Conservation (phyloP, 1,140 invertebrate genomes). For the Meloidogyne hapla region DNA sequence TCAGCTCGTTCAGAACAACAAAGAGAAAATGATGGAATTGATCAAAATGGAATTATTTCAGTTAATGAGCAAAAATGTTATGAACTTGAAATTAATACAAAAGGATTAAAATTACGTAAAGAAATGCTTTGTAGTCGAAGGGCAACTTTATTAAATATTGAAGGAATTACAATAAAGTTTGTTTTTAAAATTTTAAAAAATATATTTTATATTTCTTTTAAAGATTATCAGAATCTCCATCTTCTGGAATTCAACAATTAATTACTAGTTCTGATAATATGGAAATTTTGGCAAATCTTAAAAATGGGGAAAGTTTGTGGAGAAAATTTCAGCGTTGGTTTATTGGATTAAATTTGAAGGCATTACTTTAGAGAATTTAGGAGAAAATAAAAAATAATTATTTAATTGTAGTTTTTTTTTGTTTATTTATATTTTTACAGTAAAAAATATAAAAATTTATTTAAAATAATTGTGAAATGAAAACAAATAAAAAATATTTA, state of each 20-base stretch:
- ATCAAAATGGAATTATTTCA: constrained; percentile 2
- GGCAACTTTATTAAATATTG: constrained; percentile 38
- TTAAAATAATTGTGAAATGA: background rate
- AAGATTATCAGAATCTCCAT: constrained; percentile 36
- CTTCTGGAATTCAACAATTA: constrained; percentile 41
- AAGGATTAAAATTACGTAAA: constrained; percentile 39
- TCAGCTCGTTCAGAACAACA: background rate
- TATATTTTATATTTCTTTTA: constrained; percentile 11
- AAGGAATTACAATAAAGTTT: constrained; percentile 24
- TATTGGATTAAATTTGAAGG: constrained; percentile 52
- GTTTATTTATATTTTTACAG: background rate
- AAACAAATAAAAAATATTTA: background rate
- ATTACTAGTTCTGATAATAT: constrained; percentile 22
- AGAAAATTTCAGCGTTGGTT: constrained; percentile 51
- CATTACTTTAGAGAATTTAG: constrained; percentile 27
- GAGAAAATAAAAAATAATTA: background rate
- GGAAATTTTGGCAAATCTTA: constrained; percentile 29
- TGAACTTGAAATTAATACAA: constrained; percentile 42
- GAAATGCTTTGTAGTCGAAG: constrained; percentile 35
- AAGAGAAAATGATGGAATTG: background rate
- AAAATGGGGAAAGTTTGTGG: constrained; percentile 32
- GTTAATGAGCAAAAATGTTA: constrained; percentile 30
- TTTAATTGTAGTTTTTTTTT: background rate
- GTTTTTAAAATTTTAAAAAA: background rate
- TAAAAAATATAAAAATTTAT: background rate